Conservation (phyloP, 2,888 invertebrate species). For the Acleris sparsana region DNA sequence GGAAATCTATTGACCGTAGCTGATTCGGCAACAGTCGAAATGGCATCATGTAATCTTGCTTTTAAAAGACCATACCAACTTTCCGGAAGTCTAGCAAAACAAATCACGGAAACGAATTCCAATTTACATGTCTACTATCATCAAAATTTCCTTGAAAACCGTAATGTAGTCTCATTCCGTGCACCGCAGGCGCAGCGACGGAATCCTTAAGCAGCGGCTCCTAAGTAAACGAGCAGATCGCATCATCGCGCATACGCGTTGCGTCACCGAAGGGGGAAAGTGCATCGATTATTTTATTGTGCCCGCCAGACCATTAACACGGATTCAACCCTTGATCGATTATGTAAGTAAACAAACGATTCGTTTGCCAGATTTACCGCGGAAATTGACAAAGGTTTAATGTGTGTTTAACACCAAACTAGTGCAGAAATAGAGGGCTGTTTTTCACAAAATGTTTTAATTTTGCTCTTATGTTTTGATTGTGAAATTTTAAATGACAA, state of each 20-base stretch:
- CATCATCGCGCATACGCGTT: slow-evolving; percentile 64
- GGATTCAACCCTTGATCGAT: slow-evolving; percentile 27
- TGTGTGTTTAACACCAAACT: too few species aligned
- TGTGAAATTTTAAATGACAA: too few species aligned
- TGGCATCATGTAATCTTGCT: too few species aligned
- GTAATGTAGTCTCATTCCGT: slow-evolving; percentile 15
- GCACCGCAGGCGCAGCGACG: slow-evolving; percentile 30
- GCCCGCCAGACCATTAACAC: slow-evolving; percentile 21
- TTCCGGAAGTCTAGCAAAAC: too few species aligned
- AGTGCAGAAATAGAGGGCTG: too few species aligned
- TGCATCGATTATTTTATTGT: slow-evolving; percentile 60
- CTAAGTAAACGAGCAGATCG: slow-evolving; percentile 66
- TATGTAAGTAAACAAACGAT: slow-evolving; percentile 3
- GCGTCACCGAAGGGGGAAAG: slow-evolving; percentile 70
- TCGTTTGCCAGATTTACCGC: too few species aligned
- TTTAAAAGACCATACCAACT: too few species aligned
- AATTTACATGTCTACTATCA: not conserved
- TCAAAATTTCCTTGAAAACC: slow-evolving; percentile 12
- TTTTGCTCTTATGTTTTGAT: too few species aligned
- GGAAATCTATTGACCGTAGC: too few species aligned
- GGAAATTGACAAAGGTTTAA: too few species aligned
- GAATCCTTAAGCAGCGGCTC: slow-evolving; percentile 62
- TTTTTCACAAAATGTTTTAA: too few species aligned
- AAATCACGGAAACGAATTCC: not conserved
- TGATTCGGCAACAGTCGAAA: too few species aligned